A percentile compares a stretch with the other conserved stretches of the same genome.
Conservation (phyloP, 2,113 vertebrate species). For the Paramormyrops kingsleyae region DNA sequence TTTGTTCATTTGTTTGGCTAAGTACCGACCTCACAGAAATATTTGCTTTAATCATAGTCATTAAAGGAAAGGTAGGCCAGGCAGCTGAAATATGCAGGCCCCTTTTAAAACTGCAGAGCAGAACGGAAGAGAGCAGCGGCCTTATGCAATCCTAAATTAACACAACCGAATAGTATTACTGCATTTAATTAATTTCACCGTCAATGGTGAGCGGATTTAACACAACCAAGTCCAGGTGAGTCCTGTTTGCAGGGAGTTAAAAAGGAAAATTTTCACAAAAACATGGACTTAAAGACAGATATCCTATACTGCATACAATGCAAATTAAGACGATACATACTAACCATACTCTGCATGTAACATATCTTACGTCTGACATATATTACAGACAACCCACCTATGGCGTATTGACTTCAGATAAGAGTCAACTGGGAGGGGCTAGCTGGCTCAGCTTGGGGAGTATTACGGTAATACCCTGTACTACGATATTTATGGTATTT, state of each 20-base stretch:
- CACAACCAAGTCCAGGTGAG: background rate
- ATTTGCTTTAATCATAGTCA: slow-evolving; percentile 1
- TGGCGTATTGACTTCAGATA: background rate
- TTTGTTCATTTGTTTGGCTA: background rate
- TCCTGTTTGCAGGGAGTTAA: background rate
- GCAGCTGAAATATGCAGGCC: background rate
- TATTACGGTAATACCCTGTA: background rate
- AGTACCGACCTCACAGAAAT: slow-evolving; percentile 3
- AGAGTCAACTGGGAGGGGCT: background rate
- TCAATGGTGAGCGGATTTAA: background rate
- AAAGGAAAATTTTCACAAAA: background rate
- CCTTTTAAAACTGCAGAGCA: background rate
- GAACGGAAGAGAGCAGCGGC: background rate
- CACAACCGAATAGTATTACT: background rate
- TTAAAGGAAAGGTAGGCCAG: background rate
- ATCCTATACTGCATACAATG: background rate
- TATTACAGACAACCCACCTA: background rate
- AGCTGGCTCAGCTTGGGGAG: background rate
- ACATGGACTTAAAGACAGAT: background rate
- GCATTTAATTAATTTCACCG: background rate
- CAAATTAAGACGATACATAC: background rate
- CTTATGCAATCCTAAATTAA: background rate
- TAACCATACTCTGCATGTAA: background rate
- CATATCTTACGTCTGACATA: too few species aligned
- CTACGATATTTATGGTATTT: background rate